Percentiles rank a stretch among this genome's conserved stretches.
Conservation (phyloP, 2,888 invertebrate genomes). For the Sericinus montela region DNA sequence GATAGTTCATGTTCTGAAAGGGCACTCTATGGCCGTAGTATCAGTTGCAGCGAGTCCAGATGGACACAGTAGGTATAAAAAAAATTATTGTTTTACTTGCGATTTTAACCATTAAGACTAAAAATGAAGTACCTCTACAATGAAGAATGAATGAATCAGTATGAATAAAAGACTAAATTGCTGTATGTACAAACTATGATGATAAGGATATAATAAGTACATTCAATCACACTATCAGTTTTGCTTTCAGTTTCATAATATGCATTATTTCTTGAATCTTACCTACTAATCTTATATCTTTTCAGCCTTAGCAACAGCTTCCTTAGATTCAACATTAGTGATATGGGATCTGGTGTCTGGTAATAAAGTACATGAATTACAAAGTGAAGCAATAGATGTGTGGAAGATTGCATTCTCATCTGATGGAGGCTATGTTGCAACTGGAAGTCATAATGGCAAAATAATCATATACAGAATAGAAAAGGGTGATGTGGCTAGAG, state of each 20-base stretch:
- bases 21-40: conserved; percentile 94
- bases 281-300: background rate
- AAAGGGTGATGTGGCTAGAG: conserved; percentile 88
- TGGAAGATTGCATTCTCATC: conserved; percentile 98
- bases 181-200: too few species aligned
- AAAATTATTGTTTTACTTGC: too few species aligned
- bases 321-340: conserved; percentile 92
- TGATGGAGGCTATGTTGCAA: conserved; percentile 91
- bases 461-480: conserved; percentile 92
- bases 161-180: too few species aligned
- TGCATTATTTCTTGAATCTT: too few species aligned
- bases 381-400: conserved; percentile 92
- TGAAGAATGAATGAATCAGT: too few species aligned
- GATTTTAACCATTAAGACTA: too few species aligned
- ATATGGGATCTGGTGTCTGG: conserved; percentile 94
- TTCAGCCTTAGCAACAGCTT: conserved; percentile 91
- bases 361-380: conserved; percentile 88
- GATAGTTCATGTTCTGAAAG: conserved; percentile 87
- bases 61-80: conserved; percentile 85
- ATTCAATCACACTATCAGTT: too few species aligned
- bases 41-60: conserved; percentile 94
- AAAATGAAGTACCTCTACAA: too few species aligned
- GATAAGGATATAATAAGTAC: too few species aligned
- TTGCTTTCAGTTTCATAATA: too few species aligned
- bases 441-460: conserved; percentile 95